phyloP scores from a whole-genome alignment of 2,797 vertebrate species.

The Chiroxiphia lanceolata region DNA sequence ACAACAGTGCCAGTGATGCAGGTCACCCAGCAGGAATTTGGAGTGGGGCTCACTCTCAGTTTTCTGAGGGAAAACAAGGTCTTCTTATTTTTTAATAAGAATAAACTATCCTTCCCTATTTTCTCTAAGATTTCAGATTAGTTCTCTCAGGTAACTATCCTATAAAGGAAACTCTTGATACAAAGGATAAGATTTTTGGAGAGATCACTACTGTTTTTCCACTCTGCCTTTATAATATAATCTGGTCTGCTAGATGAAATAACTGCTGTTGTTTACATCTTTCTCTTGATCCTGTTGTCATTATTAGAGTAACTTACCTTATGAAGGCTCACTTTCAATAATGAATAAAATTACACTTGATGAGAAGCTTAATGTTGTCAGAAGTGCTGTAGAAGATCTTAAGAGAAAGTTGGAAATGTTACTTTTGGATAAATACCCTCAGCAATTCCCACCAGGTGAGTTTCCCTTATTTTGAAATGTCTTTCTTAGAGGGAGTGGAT shows the following conservation, averaged over 20 bases:
- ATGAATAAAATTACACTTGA: neutral
- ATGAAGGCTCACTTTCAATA: neutral
- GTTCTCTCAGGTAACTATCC: neutral
- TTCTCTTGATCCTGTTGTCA: neutral
- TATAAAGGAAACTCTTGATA: neutral
- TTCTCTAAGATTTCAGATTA: neutral
- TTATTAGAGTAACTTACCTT: conserved; percentile 29
- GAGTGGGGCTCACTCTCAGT: neutral
- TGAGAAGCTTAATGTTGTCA: conserved; percentile 39
- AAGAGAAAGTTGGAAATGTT: conserved; percentile 46
- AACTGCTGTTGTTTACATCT: neutral
- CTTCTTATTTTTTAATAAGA: neutral
- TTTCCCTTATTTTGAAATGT: neutral
- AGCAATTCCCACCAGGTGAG: conserved; percentile 32
- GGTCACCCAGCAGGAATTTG: neutral
- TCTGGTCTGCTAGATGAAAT: neutral
- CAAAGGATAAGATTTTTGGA: neutral
- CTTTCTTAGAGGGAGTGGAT: neutral
- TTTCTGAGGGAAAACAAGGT: neutral
- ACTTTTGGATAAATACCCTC: neutral
- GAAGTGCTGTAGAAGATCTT: conserved; percentile 55
- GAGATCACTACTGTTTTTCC: neutral
- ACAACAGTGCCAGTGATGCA: neutral
- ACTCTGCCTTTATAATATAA: neutral
- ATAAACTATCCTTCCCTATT: neutral